These are phyloP conservation scores for Crematogaster levior DNA, from an alignment of 2,888 invertebrate genomes.

Conservation along the genomic window DNA sequence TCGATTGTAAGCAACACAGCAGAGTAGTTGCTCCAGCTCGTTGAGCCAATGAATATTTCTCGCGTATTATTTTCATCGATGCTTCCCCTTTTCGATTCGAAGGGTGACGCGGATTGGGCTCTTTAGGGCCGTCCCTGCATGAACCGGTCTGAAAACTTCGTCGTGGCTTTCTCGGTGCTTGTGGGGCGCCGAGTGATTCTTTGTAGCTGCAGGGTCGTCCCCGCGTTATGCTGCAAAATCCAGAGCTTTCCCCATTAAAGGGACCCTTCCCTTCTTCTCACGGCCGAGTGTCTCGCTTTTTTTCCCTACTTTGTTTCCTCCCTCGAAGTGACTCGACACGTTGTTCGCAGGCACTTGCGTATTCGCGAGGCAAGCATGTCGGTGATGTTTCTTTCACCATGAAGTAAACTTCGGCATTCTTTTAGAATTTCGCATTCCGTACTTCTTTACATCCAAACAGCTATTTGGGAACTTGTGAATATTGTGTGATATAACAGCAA, in stretches of 20 bases:
- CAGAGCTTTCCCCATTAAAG: conserved; percentile 73
- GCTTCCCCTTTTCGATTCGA: conserved; percentile 26
- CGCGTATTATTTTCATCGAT: conserved; percentile 51
- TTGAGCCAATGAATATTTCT: conserved; percentile 42
- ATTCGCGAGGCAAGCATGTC: conserved; percentile 14
- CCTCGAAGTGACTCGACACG: conserved; percentile 38
- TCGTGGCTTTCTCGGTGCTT: conserved; percentile 67
- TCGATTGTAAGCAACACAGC: conserved; percentile 32
- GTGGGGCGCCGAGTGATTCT: conserved; percentile 73
- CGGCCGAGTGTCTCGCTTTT: conserved; percentile 40
- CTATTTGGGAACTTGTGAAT: background rate
- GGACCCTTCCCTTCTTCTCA: conserved; percentile 54
- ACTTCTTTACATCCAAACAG: background rate
- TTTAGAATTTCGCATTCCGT: background rate
- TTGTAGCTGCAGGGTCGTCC: conserved; percentile 73
- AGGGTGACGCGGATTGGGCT: conserved; percentile 64
- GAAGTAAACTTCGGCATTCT: conserved; percentile 10
- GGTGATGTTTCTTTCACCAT: conserved; percentile 5
- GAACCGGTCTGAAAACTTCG: conserved; percentile 70
- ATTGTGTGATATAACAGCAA: background rate
- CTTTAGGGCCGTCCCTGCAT: conserved; percentile 62
- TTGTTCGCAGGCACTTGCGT: conserved; percentile 46
- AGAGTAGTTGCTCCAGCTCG: background rate
- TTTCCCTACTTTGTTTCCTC: conserved; percentile 23
- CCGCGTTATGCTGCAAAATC: conserved; percentile 76